Evolutionary conservation across 2,113 vertebrate genomes (phyloP), one percentile per base, ranked within the genome.

Genomic region (Atherinomorus stipes): DNA sequence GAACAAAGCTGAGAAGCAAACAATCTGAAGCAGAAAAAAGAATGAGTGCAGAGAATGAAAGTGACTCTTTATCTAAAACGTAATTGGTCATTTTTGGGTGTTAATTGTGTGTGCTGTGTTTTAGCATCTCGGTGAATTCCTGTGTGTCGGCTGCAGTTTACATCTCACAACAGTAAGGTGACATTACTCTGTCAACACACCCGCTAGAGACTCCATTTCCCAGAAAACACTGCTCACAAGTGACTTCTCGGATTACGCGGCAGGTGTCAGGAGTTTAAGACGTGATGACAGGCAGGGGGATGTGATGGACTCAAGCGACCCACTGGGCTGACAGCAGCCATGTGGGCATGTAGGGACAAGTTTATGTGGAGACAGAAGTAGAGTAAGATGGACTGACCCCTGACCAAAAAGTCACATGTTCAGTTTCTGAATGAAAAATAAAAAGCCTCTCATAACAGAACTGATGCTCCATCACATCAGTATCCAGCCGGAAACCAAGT

Each of bases 181-280:
- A 76, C 53, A 2, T 12, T 0, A 11, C 34, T 80, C 77, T 68
- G 71, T 86, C 86, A 79, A 78, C 78, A 7, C 31, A 51, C 18
- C 15, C 11, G 6, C 16, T 42, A 19, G 15, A 64, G 68, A 84
- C 83, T 81, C 78, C 69, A 69, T 83, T 83, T 79, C 88, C 84
- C 81, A 81, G 28, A 85, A 72, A 69, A 70, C 79, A 69, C 67
- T 79, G 79, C 63, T 75, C 71, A 67, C 59, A 73, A 53, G 61
- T 72, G 83, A 85, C 80, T 71, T 66, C 74, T 84, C 28, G 0
- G 58, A 25, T 71, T 63, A 74, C 71, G 0, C 4, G 0, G 31
- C 1, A 21, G 54, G 70, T 58, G 69, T 67, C 66, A 23, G 73
- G 50, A 68, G 66, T 72, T 74, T 54, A 81, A 56, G 67, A 54